phyloP scores from a whole-genome alignment of 2,797 vertebrate species.

The Melanotaenia boesemani region DNA sequence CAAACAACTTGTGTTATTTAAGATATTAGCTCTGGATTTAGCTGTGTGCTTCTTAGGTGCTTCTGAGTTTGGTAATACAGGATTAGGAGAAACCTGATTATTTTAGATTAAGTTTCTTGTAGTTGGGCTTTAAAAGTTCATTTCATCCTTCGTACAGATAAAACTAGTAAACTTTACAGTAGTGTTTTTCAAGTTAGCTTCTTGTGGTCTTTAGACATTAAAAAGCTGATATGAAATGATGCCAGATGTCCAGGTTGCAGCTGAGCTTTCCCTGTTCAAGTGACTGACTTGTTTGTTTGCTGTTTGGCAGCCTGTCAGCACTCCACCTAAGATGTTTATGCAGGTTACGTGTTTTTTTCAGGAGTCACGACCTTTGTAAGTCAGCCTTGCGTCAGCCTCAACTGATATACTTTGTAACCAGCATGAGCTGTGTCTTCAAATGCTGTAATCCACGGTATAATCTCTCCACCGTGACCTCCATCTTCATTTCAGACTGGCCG shows the following conservation, averaged over 20 bases:
- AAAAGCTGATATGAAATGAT: neutral
- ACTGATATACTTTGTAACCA: constrained; percentile 22
- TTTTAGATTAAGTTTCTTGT: neutral
- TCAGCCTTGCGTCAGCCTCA: constrained; percentile 3
- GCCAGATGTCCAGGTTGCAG: neutral
- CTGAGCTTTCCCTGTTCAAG: neutral
- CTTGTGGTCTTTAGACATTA: neutral
- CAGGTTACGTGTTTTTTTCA: neutral
- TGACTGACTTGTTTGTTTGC: neutral
- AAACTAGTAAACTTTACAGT: no score
- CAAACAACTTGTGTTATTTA: neutral
- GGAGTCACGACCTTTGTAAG: neutral
- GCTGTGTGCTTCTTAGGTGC: neutral
- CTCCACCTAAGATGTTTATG: neutral
- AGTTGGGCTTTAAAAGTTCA: no score
- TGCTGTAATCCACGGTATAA: constrained; percentile 56
- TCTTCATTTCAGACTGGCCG: constrained; percentile 38
- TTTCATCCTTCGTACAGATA: no score
- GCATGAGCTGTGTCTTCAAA: constrained; percentile 16
- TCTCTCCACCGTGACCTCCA: constrained; percentile 36
- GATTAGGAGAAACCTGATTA: no score
- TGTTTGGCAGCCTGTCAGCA: neutral
- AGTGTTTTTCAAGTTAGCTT: no score
- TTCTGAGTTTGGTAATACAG: no score
- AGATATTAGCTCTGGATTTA: neutral